Percentiles rank a stretch among this genome's conserved stretches.
phyloP scores from a whole-genome alignment of 2,888 invertebrate species.

The Erebia ligea region DNA sequence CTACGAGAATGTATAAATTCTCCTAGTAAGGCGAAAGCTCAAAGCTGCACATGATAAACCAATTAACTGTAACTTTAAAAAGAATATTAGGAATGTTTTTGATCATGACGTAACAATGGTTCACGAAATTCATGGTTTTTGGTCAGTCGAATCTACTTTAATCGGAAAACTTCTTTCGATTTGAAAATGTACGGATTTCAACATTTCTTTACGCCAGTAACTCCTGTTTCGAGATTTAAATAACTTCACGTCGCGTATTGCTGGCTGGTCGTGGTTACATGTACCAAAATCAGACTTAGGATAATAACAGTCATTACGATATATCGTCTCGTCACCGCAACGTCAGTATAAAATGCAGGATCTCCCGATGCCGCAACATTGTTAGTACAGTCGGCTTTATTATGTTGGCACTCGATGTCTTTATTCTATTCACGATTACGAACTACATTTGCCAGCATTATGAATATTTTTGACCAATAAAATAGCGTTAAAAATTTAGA shows the following conservation, averaged over 20 bases:
- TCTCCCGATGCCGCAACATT: conserved; percentile 23
- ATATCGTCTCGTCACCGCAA: conserved; percentile 2
- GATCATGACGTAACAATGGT: no score
- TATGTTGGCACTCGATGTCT: conserved; percentile 32
- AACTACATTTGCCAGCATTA: conserved; percentile 19
- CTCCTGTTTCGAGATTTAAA: not conserved
- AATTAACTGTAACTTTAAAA: not conserved
- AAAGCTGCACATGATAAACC: not conserved
- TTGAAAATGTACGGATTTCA: not conserved
- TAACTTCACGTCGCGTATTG: not conserved
- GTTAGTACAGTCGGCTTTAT: conserved; percentile 33
- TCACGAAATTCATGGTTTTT: no score
- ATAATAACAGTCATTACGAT: not conserved
- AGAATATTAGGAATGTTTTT: not conserved
- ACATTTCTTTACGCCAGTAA: not conserved
- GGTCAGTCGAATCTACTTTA: no score
- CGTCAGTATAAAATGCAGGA: not conserved
- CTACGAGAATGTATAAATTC: not conserved
- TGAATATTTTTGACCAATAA: conserved; percentile 18
- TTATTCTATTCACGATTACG: conserved; percentile 21
- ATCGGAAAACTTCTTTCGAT: not conserved
- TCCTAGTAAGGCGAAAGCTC: not conserved
- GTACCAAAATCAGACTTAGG: not conserved
- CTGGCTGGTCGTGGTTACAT: not conserved
- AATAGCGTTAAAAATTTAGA: conserved; percentile 11